Percentiles rank a stretch among this genome's conserved stretches.
These are phyloP conservation scores for Morbakka virulenta DNA, from an alignment of 30 jellyfish, hydroid and myxozoan species.

Conservation along the genomic window DNA sequence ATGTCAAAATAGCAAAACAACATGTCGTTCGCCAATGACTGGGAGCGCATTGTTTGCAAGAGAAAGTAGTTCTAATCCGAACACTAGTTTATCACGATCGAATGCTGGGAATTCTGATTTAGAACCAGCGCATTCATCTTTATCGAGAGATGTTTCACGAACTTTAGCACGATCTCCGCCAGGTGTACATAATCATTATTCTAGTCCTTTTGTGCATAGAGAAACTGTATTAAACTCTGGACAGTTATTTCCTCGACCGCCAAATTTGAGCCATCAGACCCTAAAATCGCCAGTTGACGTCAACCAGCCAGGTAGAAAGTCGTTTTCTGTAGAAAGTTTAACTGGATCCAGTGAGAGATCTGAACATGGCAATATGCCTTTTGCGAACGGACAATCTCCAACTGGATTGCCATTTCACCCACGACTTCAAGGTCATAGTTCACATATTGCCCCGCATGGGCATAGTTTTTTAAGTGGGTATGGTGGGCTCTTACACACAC, in stretches of 20 bases:
- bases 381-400: conserved; percentile 50
- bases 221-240: not conserved
- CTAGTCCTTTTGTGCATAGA: conserved; percentile 1
- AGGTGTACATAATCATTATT: not conserved
- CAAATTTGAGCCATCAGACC: not conserved
- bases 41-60: not conserved
- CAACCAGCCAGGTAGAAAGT: conserved; percentile 44
- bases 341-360: conserved; percentile 60
- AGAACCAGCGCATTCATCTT: not conserved
- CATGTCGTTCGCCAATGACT: not conserved
- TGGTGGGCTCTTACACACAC: not conserved
- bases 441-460: not conserved
- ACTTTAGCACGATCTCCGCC: not conserved
- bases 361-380: conserved; percentile 23
- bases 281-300: not conserved
- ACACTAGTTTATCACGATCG: not conserved
- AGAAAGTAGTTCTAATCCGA: not conserved
- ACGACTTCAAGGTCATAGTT: not conserved
- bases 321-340: conserved; percentile 88
- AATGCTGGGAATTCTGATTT: not conserved
- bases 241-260: not conserved
- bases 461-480: not conserved
- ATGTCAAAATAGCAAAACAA: not conserved
- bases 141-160: not conserved
- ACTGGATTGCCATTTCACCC: conserved; percentile 48